Evolutionary conservation across 2,888 invertebrate genomes (phyloP).

Genomic region (Gryllus longicercus): DNA sequence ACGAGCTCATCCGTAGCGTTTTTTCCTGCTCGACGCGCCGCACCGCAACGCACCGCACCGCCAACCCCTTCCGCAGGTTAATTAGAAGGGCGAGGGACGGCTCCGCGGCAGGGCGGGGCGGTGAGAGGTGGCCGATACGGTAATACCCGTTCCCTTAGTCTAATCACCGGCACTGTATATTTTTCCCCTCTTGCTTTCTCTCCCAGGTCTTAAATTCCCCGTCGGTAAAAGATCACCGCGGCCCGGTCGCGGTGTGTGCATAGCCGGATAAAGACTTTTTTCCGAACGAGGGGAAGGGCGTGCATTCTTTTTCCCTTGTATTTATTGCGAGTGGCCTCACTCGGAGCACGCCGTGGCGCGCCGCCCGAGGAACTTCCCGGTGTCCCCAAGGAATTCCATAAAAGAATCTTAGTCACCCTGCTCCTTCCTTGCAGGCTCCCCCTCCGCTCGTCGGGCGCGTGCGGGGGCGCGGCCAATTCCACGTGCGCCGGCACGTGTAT

Average conservation of each 20-base stretch:
- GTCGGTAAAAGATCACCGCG: neutral
- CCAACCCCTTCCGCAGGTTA: neutral
- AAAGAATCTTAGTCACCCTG: too few species aligned
- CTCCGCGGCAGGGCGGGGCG: neutral
- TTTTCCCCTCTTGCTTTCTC: conserved; percentile 5
- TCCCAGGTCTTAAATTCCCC: neutral
- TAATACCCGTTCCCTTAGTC: neutral
- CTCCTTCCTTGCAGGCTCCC: too few species aligned
- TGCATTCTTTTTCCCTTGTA: neutral
- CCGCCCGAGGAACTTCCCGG: too few species aligned
- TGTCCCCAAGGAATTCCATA: too few species aligned
- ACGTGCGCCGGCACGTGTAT: too few species aligned
- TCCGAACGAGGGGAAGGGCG: neutral
- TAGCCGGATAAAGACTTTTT: neutral
- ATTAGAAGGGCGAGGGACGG: conserved; percentile 1
- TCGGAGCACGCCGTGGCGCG: neutral
- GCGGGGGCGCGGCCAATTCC: too few species aligned
- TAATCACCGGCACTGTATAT: neutral
- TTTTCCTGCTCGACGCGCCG: too few species aligned
- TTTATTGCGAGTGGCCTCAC: neutral
- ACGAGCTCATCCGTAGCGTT: too few species aligned
- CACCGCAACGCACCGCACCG: too few species aligned
- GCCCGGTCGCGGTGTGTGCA: neutral
- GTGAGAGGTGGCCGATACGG: neutral
- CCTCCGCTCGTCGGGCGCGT: too few species aligned